A percentile compares a stretch with the other conserved stretches of the same genome.
phyloP scores from a whole-genome alignment of 1,140 invertebrate species.

The Conopomorpha cramerella region DNA sequence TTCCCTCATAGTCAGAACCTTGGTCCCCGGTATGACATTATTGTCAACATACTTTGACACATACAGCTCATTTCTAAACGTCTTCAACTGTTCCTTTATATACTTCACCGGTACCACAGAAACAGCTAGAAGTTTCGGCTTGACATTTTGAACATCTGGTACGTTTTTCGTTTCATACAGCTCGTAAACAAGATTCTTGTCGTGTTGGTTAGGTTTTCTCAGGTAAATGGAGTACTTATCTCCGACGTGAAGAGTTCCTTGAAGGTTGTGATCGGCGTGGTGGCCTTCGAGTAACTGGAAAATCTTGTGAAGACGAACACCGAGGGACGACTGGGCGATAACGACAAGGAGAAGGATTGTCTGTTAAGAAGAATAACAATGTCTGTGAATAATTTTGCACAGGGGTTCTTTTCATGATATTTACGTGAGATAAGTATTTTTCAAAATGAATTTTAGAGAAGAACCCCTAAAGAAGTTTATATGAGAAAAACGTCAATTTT shows the following conservation, averaged over 20 bases:
- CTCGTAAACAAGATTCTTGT: slow-evolving; percentile 33
- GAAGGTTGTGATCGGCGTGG: slow-evolving; percentile 26
- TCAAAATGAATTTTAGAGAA: no score
- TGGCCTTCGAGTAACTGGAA: slow-evolving; percentile 38
- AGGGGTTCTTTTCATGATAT: no score
- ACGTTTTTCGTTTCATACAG: slow-evolving; percentile 31
- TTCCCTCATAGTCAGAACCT: slow-evolving; percentile 32
- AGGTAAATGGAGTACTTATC: slow-evolving; percentile 35
- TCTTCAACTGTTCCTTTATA: slow-evolving; percentile 30
- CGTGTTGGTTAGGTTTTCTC: slow-evolving; percentile 24
- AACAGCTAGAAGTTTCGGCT: slow-evolving; percentile 27
- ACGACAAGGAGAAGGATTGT: no score
- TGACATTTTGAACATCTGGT: slow-evolving; percentile 12
- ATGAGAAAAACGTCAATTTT: no score
- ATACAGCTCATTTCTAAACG: slow-evolving; percentile 27
- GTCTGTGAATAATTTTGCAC: no score
- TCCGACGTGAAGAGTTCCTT: slow-evolving; percentile 35
- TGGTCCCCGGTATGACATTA: slow-evolving; percentile 29
- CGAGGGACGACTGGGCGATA: no score
- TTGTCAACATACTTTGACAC: slow-evolving; percentile 30
- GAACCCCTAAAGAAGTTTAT: no score
- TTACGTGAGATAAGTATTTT: no score
- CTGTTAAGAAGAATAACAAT: no score
- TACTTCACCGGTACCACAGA: slow-evolving; percentile 35
- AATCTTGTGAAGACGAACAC: slow-evolving; percentile 32